phyloP scores from a whole-genome alignment of 2,113 vertebrate genomes.

The Mesitornis unicolor region DNA sequence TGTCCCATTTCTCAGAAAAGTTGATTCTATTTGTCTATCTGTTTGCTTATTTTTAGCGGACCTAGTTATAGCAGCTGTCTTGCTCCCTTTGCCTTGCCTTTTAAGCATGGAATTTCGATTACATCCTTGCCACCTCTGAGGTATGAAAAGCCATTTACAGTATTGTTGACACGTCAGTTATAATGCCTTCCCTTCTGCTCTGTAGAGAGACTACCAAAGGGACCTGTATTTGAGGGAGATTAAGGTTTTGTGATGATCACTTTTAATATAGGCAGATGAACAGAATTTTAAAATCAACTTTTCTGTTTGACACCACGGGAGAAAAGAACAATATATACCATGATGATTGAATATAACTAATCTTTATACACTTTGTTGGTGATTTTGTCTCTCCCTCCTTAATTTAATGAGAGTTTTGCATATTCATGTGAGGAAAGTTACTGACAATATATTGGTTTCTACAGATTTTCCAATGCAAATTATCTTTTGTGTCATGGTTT shows the following conservation, averaged over 20 bases:
- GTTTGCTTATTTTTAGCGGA: background rate
- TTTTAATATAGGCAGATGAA: background rate
- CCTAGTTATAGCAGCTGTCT: background rate
- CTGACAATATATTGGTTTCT: background rate
- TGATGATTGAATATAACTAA: background rate
- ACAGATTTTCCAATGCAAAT: background rate
- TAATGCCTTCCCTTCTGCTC: background rate
- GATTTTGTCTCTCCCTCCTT: background rate
- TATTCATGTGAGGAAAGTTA: background rate
- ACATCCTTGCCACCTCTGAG: constrained; percentile 19
- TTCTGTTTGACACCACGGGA: background rate
- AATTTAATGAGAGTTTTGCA: background rate
- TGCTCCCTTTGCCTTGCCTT: constrained; percentile 5
- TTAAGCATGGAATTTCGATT: constrained; percentile 29
- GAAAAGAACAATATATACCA: background rate
- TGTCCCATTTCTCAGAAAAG: background rate
- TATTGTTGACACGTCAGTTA: background rate
- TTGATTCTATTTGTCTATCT: background rate
- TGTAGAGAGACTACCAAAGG: background rate
- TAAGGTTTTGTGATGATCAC: background rate
- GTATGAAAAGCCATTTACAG: background rate
- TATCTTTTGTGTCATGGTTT: background rate
- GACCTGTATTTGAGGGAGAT: background rate
- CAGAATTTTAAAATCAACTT: background rate
- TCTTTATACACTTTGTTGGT: background rate